Evolutionary conservation across 1,140 invertebrate genomes (phyloP).

Genomic region (Doryteuthis pealeii): DNA sequence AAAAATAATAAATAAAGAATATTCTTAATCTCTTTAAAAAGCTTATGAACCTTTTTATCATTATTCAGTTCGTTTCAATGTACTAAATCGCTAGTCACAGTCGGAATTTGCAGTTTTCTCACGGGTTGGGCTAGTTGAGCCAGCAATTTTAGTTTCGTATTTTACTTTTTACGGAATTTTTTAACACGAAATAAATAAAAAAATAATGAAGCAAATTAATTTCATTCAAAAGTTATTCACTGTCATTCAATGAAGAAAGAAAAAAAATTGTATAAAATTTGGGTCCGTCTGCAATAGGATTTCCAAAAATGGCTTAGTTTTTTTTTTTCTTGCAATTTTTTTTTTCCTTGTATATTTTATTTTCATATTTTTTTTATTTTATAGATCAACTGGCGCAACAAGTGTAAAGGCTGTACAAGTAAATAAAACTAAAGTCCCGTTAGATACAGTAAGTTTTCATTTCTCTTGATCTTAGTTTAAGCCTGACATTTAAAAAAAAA

Average conservation of each 20-base stretch:
- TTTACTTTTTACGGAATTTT: no score
- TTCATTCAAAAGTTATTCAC: background rate
- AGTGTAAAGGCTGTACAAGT: background rate
- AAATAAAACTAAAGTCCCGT: background rate
- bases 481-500: no score
- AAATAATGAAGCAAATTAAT: background rate
- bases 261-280: background rate
- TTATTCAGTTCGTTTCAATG: no score
- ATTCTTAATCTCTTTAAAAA: no score
- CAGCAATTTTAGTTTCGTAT: no score
- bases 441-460: slow-evolving; percentile 1
- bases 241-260: background rate
- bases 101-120: no score
- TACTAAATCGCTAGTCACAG: no score
- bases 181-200: no score
- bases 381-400: background rate
- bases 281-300: background rate
- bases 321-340: background rate
- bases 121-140: no score
- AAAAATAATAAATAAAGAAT: no score
- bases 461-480: no score
- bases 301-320: background rate
- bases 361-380: background rate
- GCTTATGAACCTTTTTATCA: no score
- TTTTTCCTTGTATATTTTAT: background rate